Evolutionary conservation across 2,113 vertebrate species (phyloP).

Genomic region (Hepsetus odoe): DNA sequence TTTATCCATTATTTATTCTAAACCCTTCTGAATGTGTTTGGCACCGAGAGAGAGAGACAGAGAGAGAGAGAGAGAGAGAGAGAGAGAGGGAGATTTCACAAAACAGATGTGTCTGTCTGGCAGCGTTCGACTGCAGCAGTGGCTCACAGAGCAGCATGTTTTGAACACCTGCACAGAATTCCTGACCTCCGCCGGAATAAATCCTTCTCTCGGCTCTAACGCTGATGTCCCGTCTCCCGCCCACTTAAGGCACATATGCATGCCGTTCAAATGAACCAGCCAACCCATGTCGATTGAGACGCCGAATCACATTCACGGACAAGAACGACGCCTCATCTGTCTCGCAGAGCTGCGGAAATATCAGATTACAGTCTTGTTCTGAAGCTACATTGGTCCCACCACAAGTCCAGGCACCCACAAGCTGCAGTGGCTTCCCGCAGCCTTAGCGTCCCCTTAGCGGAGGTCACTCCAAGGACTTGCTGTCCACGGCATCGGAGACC

Average conservation of each 20-base stretch:
- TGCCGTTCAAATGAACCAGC: neutral
- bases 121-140: neutral
- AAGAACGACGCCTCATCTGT: neutral
- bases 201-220: slow-evolving; percentile 19
- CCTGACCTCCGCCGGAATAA: slow-evolving; percentile 37
- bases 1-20: slow-evolving; percentile 19
- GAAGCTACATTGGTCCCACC: neutral
- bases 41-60: slow-evolving; percentile 10
- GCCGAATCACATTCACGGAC: neutral
- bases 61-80: neutral
- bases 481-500: slow-evolving; percentile 62
- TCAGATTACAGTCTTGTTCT: neutral
- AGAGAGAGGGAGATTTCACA: slow-evolving; percentile 18
- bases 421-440: too few relatives aligned
- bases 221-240: slow-evolving; percentile 8
- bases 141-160: slow-evolving; percentile 45
- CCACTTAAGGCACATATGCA: slow-evolving; percentile 8
- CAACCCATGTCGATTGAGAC: neutral
- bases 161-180: slow-evolving; percentile 56
- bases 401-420: neutral
- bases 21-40: slow-evolving; percentile 16
- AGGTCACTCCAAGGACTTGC: slow-evolving; percentile 65
- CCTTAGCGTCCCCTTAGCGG: too few relatives aligned
- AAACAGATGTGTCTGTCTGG: slow-evolving; percentile 55
- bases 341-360: neutral